Percentiles rank a stretch among this genome's conserved stretches.
phyloP scores from a whole-genome alignment of 2,113 vertebrate genomes.

The Rissa tridactyla region DNA sequence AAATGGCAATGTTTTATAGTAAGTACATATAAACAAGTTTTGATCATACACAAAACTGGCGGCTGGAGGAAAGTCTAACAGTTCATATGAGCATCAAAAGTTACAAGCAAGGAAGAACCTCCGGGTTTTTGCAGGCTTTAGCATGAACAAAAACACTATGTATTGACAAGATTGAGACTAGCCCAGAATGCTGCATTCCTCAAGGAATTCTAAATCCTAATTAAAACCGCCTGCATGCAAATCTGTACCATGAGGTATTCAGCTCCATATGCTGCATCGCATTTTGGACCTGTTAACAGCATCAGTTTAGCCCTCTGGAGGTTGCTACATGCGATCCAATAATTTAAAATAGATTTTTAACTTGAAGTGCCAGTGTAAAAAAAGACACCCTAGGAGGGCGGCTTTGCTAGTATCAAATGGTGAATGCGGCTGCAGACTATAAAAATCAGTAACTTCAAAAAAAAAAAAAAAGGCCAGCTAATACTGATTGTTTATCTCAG shows the following conservation, averaged over 20 bases:
- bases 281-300: conserved; percentile 57
- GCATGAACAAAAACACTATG: conserved; percentile 36
- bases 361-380: conserved; percentile 26
- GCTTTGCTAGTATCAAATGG: conserved; percentile 12
- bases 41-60: background rate
- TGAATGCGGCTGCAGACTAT: background rate
- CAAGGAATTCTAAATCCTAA: conserved; percentile 69
- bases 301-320: conserved; percentile 43
- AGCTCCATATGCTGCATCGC: conserved; percentile 53
- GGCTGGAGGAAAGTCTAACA: background rate
- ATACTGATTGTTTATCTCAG: background rate
- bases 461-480: background rate
- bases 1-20: background rate
- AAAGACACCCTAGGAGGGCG: background rate
- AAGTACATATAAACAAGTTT: background rate
- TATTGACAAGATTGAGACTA: conserved; percentile 40
- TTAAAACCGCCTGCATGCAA: conserved; percentile 73
- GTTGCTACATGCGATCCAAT: conserved; percentile 51
- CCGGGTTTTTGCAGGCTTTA: conserved; percentile 41
- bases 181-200: conserved; percentile 58
- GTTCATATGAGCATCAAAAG: background rate
- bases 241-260: conserved; percentile 51
- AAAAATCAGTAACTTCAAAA: background rate
- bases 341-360: conserved; percentile 48
- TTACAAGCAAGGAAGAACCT: background rate